Evolutionary conservation across 1,140 invertebrate species (phyloP), one percentile per base, ranked within the genome.

Genomic region (Apis dorsata): DNA sequence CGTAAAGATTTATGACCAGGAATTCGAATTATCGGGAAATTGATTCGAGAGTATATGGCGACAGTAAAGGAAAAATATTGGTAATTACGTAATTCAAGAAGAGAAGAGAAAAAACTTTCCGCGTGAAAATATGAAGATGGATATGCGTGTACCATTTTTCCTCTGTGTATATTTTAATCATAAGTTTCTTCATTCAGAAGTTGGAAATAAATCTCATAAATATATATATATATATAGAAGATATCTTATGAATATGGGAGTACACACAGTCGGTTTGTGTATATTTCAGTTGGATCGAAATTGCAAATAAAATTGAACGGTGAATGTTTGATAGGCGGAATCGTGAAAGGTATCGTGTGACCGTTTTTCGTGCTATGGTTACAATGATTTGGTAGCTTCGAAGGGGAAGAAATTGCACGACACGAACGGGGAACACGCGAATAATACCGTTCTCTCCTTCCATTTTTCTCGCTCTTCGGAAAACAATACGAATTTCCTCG

Each of bases 291-390:
- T 28, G 12, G 72, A n/a, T 21, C 60, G 74, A 77, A 77, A 77
- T 77, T 77, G 74, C 74, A 63, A 66, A 65, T 77, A 62, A 65
- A 77, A 77, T 77, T 77, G 62, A 66, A 77, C 49, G 74, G 24
- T 77, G 74, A 65, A 77, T 66, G 62, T 77, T 66, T 66, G 74
- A 77, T 77, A 44, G 51, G 49, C 10, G 60, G 21, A 24, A 15
- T n/a, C 19, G 71, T 11, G 55, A 21, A 15, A 62, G n/a, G 59
- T 34, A 57, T 21, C 71, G 53, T 21, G 57, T 21, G 53, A 73
- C 71, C 24, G 24, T 21, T 72, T 60, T 24, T 74, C 59, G 51
- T 21, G 19, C n/a, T 8, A 15, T 8, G 24, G 24, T 53, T 55
- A 55, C 51, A 72, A 55, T 55, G 70, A 51, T 72, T 55, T 55